Percentiles rank a stretch among this genome's conserved stretches.
These are phyloP conservation scores for Platyscapa corneri DNA, from an alignment of 1,140 invertebrate species.

Conservation along the genomic window DNA sequence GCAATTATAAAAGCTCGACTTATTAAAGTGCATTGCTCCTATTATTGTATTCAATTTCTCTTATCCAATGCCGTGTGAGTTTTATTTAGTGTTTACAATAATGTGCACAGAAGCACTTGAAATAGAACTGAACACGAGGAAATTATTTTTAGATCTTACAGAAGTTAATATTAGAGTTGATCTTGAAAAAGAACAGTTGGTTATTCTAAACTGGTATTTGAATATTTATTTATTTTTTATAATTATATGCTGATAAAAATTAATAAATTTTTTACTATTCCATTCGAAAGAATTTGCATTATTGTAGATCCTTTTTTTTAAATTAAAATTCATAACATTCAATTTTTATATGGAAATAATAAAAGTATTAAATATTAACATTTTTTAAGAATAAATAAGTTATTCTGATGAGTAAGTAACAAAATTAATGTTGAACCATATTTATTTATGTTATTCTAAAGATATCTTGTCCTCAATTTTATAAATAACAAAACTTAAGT, in stretches of 20 bases:
- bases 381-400: neutral
- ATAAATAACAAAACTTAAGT: constrained; percentile 64
- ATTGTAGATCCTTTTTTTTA: neutral
- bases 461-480: constrained; percentile 63
- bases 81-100: neutral
- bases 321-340: neutral
- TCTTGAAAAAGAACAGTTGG: neutral
- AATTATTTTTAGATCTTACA: constrained; percentile 20
- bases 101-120: neutral
- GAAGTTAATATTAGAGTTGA: constrained; percentile 25
- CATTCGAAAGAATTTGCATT: neutral
- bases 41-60: neutral
- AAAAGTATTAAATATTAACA: neutral
- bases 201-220: neutral
- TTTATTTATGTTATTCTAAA: constrained; percentile 57
- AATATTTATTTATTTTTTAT: neutral
- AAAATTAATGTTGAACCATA: neutral
- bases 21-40: constrained; percentile 20
- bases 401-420: neutral
- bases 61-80: neutral
- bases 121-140: constrained; percentile 5
- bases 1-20: neutral
- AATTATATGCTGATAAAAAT: neutral
- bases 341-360: neutral
- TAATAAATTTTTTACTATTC: neutral